These are phyloP conservation scores for Lochmaea crataegi DNA, from an alignment of 2,888 invertebrate genomes.

Conservation along the genomic window DNA sequence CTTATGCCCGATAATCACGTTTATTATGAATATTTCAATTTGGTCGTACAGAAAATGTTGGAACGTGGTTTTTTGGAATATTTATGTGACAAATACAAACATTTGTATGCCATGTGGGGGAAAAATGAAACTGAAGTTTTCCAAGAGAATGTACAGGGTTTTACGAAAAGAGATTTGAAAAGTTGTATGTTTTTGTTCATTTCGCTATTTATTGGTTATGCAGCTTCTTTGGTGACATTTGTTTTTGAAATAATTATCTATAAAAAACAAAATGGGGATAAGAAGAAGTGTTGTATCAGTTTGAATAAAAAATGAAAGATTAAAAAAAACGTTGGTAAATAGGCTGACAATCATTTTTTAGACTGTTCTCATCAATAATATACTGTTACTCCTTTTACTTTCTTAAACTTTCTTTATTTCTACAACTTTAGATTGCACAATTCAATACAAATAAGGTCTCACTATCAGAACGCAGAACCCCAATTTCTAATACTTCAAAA, in stretches of 20 bases:
- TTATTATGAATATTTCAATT: neutral
- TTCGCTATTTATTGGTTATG: neutral
- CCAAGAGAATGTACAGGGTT: neutral
- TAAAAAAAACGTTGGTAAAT: too few relatives aligned
- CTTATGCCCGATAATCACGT: constrained; percentile 5
- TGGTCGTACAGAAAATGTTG: neutral
- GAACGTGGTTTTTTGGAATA: constrained; percentile 8
- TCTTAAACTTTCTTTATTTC: too few relatives aligned
- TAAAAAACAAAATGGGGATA: neutral
- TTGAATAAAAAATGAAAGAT: too few relatives aligned
- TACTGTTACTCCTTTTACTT: too few relatives aligned
- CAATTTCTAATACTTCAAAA: too few relatives aligned
- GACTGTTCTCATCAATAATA: too few relatives aligned
- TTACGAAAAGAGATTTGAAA: neutral
- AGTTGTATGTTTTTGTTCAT: neutral
- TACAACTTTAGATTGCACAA: too few relatives aligned
- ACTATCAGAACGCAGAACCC: too few relatives aligned
- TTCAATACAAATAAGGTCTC: too few relatives aligned
- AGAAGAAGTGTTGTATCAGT: neutral
- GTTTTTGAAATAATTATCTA: neutral
- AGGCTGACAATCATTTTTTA: too few relatives aligned
- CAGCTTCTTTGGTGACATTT: neutral
- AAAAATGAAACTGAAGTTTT: neutral
- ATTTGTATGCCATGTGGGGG: neutral
- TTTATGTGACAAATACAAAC: neutral